Evolutionary conservation across 2,113 vertebrate genomes (phyloP).

Genomic region (Myiagra hebetior): DNA sequence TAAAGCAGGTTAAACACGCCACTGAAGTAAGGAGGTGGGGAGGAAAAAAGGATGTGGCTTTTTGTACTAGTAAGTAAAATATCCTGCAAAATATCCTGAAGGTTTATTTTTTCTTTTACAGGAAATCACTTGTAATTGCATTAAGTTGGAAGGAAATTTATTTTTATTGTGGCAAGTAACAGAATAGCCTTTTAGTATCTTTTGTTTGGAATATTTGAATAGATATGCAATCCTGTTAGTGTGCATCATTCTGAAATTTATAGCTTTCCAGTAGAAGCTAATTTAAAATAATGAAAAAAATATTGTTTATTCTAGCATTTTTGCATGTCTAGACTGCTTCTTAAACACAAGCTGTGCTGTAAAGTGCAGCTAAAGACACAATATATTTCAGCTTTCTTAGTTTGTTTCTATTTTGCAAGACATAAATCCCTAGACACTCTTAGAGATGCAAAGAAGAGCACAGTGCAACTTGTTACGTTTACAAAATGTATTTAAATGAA

Average conservation of each 20-base stretch:
- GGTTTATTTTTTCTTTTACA: conserved; percentile 15
- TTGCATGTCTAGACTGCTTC: conserved; percentile 51
- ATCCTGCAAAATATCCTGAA: not conserved
- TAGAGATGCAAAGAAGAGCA: conserved; percentile 42
- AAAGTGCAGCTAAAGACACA: conserved; percentile 55
- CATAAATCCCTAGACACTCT: conserved; percentile 43
- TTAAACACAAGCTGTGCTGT: conserved; percentile 56
- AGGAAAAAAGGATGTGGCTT: not conserved
- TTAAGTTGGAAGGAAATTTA: conserved; percentile 23
- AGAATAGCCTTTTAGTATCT: conserved; percentile 33
- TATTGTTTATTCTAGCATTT: conserved; percentile 67
- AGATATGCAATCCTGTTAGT: conserved; percentile 31
- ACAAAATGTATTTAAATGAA: conserved; percentile 43
- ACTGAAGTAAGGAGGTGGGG: not conserved
- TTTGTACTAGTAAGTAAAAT: not conserved
- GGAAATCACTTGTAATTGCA: conserved; percentile 49
- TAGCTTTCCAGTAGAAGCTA: conserved; percentile 43
- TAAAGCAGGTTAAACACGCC: not conserved
- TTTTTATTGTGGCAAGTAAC: conserved; percentile 47
- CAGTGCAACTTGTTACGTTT: not conserved
- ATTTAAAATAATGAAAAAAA: conserved; percentile 63
- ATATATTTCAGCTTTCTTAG: conserved; percentile 61
- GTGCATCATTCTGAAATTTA: conserved; percentile 49
- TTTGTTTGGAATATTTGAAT: conserved; percentile 45
- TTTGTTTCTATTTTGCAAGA: conserved; percentile 61